These are phyloP conservation scores for Phocoena phocoena DNA, from an alignment of 2,113 vertebrate species.

Conservation along the genomic window DNA sequence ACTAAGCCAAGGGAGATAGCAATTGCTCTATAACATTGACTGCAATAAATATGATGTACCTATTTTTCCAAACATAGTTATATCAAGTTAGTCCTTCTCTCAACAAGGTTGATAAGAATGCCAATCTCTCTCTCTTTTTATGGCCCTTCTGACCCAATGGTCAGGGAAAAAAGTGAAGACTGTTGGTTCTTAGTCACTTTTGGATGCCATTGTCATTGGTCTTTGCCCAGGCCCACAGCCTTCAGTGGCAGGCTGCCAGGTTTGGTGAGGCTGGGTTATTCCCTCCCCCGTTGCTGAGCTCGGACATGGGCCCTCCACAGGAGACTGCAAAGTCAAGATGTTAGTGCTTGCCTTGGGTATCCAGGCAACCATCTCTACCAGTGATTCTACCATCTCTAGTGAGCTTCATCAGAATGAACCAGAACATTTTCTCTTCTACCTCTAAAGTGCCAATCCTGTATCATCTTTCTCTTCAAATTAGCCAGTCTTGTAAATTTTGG, in stretches of 20 bases:
- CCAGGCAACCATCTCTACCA: not conserved
- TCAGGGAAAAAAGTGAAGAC: not conserved
- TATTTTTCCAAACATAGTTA: not conserved
- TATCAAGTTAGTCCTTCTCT: slow-evolving; percentile 4
- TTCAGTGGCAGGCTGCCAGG: not conserved
- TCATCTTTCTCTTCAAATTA: not conserved
- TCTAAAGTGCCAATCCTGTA: not conserved
- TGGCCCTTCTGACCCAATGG: not conserved
- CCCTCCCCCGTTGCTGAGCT: not conserved
- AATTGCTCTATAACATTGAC: not conserved
- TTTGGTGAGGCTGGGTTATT: not conserved
- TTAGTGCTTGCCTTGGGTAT: not conserved
- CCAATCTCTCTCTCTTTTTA: not conserved
- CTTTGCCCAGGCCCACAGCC: not conserved
- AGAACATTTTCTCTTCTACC: not conserved
- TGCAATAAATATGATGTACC: not conserved
- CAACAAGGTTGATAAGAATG: not conserved
- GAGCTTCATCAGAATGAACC: not conserved
- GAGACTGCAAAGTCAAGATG: not conserved
- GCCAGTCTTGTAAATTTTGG: not conserved
- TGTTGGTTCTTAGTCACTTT: slow-evolving; percentile 13
- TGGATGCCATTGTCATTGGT: not conserved
- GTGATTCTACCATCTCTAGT: not conserved
- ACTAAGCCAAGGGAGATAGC: not conserved
- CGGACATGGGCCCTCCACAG: not conserved